These are phyloP conservation scores for Folsomia manolachei DNA, from an alignment of 2,888 invertebrate genomes.

Conservation along the genomic window DNA sequence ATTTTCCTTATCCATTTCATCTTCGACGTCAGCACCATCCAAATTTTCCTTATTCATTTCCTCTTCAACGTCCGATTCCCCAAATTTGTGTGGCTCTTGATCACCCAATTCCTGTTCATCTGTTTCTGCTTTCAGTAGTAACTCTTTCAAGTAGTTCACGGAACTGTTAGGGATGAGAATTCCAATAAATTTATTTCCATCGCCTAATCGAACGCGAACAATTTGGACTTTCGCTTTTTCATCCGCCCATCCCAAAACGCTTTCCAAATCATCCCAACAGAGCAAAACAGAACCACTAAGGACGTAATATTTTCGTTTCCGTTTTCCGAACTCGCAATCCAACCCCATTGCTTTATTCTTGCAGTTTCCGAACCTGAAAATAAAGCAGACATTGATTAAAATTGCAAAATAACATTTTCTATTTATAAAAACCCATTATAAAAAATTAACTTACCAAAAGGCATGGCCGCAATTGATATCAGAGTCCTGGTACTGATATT, in stretches of 20 bases:
- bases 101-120: too few species aligned
- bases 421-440: not conserved
- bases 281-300: slow-evolving; percentile 94
- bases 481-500: slow-evolving; percentile 80
- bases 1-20: too few species aligned
- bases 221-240: slow-evolving; percentile 90
- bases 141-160: too few species aligned
- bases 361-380: slow-evolving; percentile 67
- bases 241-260: slow-evolving; percentile 23
- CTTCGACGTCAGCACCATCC: too few species aligned
- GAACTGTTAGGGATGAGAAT: slow-evolving; percentile 87
- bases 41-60: too few species aligned
- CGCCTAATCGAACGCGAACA: slow-evolving; percentile 66
- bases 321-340: slow-evolving; percentile 89
- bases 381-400: not conserved
- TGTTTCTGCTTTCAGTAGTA: too few species aligned
- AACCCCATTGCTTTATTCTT: slow-evolving; percentile 70
- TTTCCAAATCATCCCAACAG: slow-evolving; percentile 67
- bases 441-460: slow-evolving; percentile 75
- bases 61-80: too few species aligned
- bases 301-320: slow-evolving; percentile 88
- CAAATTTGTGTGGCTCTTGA: too few species aligned
- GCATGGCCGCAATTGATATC: slow-evolving; percentile 85
- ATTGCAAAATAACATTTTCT: not conserved
- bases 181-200: slow-evolving; percentile 58